Conservation (phyloP, 2,113 vertebrate genomes). For the Tylochromis polylepis region DNA sequence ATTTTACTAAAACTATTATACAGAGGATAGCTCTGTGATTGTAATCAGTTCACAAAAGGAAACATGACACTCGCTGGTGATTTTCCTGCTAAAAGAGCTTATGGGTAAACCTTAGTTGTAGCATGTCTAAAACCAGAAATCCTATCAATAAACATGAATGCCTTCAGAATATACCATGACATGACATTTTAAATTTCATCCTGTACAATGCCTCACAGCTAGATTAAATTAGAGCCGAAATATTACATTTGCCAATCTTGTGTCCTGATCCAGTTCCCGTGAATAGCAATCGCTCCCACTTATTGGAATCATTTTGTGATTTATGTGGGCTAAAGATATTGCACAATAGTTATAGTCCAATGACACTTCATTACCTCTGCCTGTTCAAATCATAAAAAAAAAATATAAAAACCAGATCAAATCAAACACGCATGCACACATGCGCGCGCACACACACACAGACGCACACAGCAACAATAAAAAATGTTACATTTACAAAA, state of each 20-base stretch:
- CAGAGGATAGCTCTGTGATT: not conserved
- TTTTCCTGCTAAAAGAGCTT: not conserved
- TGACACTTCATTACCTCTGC: not conserved
- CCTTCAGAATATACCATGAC: not conserved
- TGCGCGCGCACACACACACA: not conserved
- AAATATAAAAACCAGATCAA: not conserved
- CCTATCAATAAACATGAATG: not conserved
- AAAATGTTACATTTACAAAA: not conserved
- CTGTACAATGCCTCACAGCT: not conserved
- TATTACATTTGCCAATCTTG: not conserved
- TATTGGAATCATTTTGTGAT: not conserved
- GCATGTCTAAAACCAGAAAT: not conserved
- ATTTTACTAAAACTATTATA: slow-evolving; percentile 5
- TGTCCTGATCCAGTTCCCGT: not conserved
- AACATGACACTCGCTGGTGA: not conserved
- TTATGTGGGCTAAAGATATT: not conserved
- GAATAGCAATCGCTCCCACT: not conserved
- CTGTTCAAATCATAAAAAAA: not conserved
- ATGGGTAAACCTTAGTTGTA: not conserved
- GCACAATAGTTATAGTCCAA: not conserved
- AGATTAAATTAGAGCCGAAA: not conserved
- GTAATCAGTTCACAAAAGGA: not conserved
- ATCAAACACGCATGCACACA: not conserved
- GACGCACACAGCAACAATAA: not conserved
- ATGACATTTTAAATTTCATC: not conserved